Base-by-base conservation (phyloP, 2,888 invertebrate species). In the Melinopterus prodromus region DNA sequence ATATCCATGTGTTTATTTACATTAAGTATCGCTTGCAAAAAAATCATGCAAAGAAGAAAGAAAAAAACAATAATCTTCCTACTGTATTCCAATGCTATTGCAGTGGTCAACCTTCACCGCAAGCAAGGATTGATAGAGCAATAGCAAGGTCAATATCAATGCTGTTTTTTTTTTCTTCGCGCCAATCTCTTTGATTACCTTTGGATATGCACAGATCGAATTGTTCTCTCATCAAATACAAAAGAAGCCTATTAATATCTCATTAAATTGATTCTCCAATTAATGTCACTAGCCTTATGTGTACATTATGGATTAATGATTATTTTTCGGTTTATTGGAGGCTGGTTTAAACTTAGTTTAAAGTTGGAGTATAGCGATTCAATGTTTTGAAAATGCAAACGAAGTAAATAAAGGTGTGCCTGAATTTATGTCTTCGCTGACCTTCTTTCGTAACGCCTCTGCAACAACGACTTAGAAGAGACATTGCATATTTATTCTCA, bases 21-120 rank as follows among this genome's bases (percentile, higher is more conserved):
- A 74, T 35, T 36, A 74, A 74, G 2, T 15, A 36, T 35, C n/a
- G 16, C 36, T n/a, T 5, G 37, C 36, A 74, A 74, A 74, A 37
- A 74, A 35, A n/a, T 26, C 14, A 74, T 36, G 74, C 9, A 37
- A 74, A 37, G 37, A 37, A 74, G 35, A 35, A 35, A 74, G n/a
- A 74, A 74, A 74, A 74, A 74, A 74, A 35, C 35, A 74, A 74
- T 74, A 36, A 74, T 74, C 74, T 53, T 53, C 74, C 36, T 74
- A 37, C 74, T 36, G 74, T 74, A 74, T 74, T 35, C 36, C 35
- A 37, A 36, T 74, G 74, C 74, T 36, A 74, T 36, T 74, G 35
- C 74, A 74, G 74, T 74, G 74, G 74, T 74, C 74, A 74, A 74
- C 74, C 74, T 74, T 74, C 74, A 74, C 35, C 74, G 74, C 35